Base-by-base conservation (phyloP, 2,113 vertebrate genomes). In the Gobius niger region DNA sequence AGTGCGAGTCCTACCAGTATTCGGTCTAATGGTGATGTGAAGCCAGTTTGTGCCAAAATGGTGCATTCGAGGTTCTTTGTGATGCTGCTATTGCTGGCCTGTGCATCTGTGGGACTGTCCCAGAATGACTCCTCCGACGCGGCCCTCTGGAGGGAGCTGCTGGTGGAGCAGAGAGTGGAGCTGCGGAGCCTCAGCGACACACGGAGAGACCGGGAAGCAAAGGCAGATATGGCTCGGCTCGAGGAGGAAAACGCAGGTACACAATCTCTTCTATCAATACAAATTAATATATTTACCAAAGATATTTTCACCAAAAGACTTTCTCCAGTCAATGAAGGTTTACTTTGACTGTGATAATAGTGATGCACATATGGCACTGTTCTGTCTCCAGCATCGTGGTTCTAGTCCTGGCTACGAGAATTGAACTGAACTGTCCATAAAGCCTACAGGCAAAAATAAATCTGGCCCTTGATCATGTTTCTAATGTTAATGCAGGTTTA, bases 161-260 rank as follows among this genome's bases (percentile, higher is more conserved):
- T 70, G 15, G 19, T 65, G 61, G 62, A 73, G 69, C 66, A 63
- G 52, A 62, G 34, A 24, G 47, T 40, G 16, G 47, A 75, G 52
- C 47, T 64, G 46, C 66, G 24, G 52, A 67, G 47, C 15, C 6
- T 71, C 53, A 44, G 56, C 41, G 16, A 3, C 12, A 46, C 41
- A 65, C 6, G 67, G 42, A 70, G 18, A 70, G 62, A 62, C 47
- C 14, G 7, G 4, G 47, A 65, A 19, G 12, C 11, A 12, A 13
- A 68, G 61, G 34, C 0, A 0, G 44, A 66, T 47, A 60, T 67
- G 47, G n/a, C 34, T 54, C 13, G 59, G 50, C 6, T 63, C 44
- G 46, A 74, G 67, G 53, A 42, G 19, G 9, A 9, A 13, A 64
- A 72, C 9, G 15, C 69, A 59, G 59, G 12, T 52, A 13, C 11